Evolutionary conservation across 2,113 vertebrate species (phyloP).

Genomic region (Ictalurus furcatus): DNA sequence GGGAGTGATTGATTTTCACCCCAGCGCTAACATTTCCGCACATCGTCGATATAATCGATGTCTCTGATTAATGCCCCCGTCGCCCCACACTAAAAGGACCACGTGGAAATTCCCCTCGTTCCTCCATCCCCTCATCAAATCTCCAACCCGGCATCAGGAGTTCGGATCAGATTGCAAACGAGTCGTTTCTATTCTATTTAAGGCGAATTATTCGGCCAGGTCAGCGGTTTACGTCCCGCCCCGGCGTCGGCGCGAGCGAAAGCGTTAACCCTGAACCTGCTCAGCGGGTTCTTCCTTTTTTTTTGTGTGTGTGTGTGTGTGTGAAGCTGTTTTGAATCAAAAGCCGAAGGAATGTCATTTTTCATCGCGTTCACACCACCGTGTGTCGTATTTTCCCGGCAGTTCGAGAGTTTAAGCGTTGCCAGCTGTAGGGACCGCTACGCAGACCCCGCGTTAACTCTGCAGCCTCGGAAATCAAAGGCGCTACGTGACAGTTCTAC

Average conservation of each 20-base stretch:
- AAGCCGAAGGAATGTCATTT: conserved; percentile 5
- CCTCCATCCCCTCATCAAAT: background rate
- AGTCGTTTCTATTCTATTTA: background rate
- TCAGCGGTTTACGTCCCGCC: background rate
- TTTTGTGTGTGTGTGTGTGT: background rate
- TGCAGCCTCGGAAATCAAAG: background rate
- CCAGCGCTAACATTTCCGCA: conserved; percentile 41
- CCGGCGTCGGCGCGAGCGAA: background rate
- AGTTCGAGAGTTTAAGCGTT: background rate
- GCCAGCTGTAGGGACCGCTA: background rate
- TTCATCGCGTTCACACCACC: conserved; percentile 8
- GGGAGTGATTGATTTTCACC: conserved; percentile 40
- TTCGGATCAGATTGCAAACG: background rate
- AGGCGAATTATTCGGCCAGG: background rate
- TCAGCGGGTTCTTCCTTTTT: background rate
- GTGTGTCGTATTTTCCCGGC: background rate
- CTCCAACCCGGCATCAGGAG: background rate
- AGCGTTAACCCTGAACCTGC: background rate
- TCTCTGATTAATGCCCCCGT: conserved; percentile 32
- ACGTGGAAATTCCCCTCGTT: background rate
- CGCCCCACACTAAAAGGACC: background rate
- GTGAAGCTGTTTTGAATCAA: conserved; percentile 6
- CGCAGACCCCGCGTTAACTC: background rate
- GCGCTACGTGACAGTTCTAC: background rate
- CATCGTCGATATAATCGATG: conserved; percentile 40